Conservation (phyloP, 2,797 vertebrate genomes). For the Ataeniobius toweri region DNA sequence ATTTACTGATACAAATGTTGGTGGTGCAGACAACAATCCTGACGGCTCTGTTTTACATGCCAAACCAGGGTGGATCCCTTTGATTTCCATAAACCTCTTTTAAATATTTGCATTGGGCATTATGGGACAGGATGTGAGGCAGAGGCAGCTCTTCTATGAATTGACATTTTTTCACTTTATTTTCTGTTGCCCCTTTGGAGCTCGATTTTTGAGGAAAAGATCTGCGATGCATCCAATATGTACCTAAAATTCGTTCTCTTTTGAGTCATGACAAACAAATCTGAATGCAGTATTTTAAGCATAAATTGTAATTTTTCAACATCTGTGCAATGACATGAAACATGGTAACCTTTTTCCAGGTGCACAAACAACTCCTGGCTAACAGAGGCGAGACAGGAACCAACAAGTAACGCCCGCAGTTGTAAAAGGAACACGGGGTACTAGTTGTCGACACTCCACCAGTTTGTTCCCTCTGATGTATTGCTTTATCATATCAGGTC, state of each 20-base stretch:
- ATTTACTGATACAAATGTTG: slow-evolving; percentile 50
- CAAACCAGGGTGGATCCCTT: slow-evolving; percentile 80
- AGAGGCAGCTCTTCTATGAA: slow-evolving; percentile 17
- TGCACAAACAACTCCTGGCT: slow-evolving; percentile 14
- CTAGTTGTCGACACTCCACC: slow-evolving; percentile 34
- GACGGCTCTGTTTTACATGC: slow-evolving; percentile 81
- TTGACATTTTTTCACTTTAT: neutral
- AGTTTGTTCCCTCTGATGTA: slow-evolving; percentile 57
- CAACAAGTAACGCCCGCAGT: slow-evolving; percentile 28
- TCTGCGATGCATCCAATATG: neutral
- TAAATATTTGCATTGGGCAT: slow-evolving; percentile 84
- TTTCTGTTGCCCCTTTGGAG: neutral
- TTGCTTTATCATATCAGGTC: slow-evolving; percentile 66
- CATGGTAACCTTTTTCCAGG: neutral
- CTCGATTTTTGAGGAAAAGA: slow-evolving; percentile 1
- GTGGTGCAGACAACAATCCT: slow-evolving; percentile 63
- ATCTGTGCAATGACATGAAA: slow-evolving; percentile 3
- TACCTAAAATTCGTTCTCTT: neutral
- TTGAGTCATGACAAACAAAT: neutral
- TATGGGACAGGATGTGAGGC: slow-evolving; percentile 49
- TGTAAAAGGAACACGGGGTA: slow-evolving; percentile 48
- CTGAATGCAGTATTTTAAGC: slow-evolving; percentile 5
- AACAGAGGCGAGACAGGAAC: slow-evolving; percentile 30
- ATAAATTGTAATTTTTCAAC: slow-evolving; percentile 11
- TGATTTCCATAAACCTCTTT: slow-evolving; percentile 86